phyloP scores from a whole-genome alignment of 2,797 vertebrate genomes.

The Enteromius unitaeniatus region DNA sequence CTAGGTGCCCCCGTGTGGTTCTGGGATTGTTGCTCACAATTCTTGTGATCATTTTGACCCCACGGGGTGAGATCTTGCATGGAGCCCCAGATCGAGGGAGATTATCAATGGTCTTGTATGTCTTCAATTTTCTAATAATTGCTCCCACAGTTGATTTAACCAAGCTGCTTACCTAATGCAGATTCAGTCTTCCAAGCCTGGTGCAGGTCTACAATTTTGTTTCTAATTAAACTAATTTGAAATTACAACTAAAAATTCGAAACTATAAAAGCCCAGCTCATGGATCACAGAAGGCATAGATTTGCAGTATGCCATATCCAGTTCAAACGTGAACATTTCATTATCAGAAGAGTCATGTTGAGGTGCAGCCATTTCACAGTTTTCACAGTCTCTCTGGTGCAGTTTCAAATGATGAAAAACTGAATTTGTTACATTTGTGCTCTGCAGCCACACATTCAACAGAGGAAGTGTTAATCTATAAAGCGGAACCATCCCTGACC shows the following conservation, averaged over 20 bases:
- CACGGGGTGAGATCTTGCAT: too few species aligned
- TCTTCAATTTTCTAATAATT: too few species aligned
- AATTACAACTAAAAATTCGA: not conserved
- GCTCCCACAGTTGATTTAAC: too few species aligned
- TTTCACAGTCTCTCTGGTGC: conserved; percentile 10
- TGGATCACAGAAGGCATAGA: not conserved
- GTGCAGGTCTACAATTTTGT: too few species aligned
- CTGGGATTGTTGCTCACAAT: too few species aligned
- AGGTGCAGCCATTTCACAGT: conserved; percentile 14
- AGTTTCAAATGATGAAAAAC: conserved; percentile 12
- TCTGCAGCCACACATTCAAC: conserved; percentile 39
- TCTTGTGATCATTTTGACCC: too few species aligned
- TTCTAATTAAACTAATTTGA: not conserved
- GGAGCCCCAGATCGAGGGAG: too few species aligned
- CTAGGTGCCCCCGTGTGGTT: too few species aligned
- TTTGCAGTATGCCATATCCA: not conserved
- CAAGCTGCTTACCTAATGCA: too few species aligned
- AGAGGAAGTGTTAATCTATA: conserved; percentile 41
- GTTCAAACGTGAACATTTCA: conserved; percentile 11
- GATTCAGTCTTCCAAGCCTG: too few species aligned
- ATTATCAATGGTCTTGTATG: too few species aligned
- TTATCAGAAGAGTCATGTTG: conserved; percentile 32
- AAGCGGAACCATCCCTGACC: conserved; percentile 49
- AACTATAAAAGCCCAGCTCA: not conserved
- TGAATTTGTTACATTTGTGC: conserved; percentile 5